phyloP scores from a whole-genome alignment of 2,113 vertebrate genomes.

The Oncorhynchus keta region DNA sequence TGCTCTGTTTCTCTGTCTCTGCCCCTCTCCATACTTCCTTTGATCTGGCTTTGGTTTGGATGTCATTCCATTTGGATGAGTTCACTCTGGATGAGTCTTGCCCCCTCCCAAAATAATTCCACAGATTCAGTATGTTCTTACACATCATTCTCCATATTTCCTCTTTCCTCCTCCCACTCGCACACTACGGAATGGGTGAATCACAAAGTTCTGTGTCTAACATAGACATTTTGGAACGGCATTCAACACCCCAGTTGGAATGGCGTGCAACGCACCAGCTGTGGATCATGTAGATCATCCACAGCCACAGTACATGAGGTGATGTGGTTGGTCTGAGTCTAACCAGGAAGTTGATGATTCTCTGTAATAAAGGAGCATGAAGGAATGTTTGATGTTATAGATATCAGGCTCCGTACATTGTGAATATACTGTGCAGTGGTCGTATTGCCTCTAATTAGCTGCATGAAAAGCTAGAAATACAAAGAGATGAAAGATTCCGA shows the following conservation, averaged over 20 bases:
- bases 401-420: neutral
- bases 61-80: slow-evolving; percentile 81
- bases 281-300: neutral
- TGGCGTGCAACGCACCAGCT: slow-evolving; percentile 1
- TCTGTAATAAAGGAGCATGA: neutral
- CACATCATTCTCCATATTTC: slow-evolving; percentile 32
- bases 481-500: slow-evolving; percentile 2
- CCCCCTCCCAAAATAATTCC: slow-evolving; percentile 57
- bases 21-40: slow-evolving; percentile 65
- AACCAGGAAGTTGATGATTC: neutral
- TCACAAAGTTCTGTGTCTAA: slow-evolving; percentile 2
- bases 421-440: neutral
- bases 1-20: slow-evolving; percentile 43
- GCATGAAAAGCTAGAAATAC: slow-evolving; percentile 1
- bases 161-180: slow-evolving; percentile 16
- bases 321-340: neutral
- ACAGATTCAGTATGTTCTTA: slow-evolving; percentile 58
- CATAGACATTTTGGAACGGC: neutral
- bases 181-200: neutral
- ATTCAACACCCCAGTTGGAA: neutral
- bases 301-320: neutral
- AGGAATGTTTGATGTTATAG: neutral
- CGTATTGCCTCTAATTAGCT: slow-evolving; percentile 15
- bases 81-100: slow-evolving; percentile 70
- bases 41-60: slow-evolving; percentile 86